Evolutionary conservation across 37 sponge, comb jelly and placozoan genomes (phyloP), one percentile per base, ranked within the genome.

Genomic region (Beroe forskalii): DNA sequence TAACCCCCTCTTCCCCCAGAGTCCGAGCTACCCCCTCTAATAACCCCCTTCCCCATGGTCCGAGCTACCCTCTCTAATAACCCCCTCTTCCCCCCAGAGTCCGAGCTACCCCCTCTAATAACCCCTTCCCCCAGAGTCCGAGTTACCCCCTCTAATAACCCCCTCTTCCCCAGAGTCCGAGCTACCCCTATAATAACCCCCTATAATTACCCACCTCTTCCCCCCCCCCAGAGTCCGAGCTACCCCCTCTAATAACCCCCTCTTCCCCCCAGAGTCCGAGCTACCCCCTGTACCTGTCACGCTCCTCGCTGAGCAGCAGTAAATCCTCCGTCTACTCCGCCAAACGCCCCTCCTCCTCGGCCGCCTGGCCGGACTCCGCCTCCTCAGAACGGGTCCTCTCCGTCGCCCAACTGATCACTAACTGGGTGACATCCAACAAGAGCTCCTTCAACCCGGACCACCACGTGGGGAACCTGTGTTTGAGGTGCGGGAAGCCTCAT

Each of bases 291-390:
- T 80, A 28, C 86, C 86, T 35, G 22, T 80, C 86, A 43, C 86
- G 86, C 3, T 80, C 86, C 55, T 80, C 86, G 20, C 86, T 80
- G 48, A 33, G 40, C 55, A 44, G 55, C 86, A 33, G 38, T 24
- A 80, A 80, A 42, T 80, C 86, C 86, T 72, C 76, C 40, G 55
- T 80, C 20, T 80, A 80, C 86, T 44, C 86, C 44, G 40, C 86
- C 3, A 80, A 80, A 80, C 86, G 55, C 6, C 86, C 55, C 30
- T 38, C 86, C 30, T 35, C n/a, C 55, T 44, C 38, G 55, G 30
- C 37, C 32, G 55, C 48, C 4, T 32, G 35, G n/a, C 66, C 25
- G 3, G 30, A 64, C 17, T 27, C 25, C 66, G n/a, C n/a, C n/a
- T 64, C 66, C 66, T 6, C 66, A n/a, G 44, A 41, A 24, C 86